Evolutionary conservation across 2,113 vertebrate genomes (phyloP).

Genomic region (Gobio gobio): DNA sequence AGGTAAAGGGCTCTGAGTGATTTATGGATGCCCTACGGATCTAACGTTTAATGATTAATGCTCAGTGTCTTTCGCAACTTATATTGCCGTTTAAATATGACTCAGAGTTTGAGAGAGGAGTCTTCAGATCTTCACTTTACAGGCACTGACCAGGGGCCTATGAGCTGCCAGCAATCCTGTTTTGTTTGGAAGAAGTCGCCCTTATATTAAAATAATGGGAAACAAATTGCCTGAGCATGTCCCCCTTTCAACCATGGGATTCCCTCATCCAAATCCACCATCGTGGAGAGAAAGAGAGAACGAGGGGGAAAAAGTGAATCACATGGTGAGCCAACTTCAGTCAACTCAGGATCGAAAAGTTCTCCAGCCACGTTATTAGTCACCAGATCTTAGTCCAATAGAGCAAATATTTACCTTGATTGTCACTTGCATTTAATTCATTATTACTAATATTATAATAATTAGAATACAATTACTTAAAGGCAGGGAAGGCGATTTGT

Average conservation of each 20-base stretch:
- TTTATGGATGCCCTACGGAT: slow-evolving; percentile 41
- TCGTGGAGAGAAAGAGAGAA: not conserved
- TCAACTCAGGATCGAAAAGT: not conserved
- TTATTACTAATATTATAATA: not conserved
- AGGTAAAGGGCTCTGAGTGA: slow-evolving; percentile 32
- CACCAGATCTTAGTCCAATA: no score
- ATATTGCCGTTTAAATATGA: slow-evolving; percentile 26
- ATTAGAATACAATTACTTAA: not conserved
- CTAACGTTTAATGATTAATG: slow-evolving; percentile 49
- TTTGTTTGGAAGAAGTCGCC: slow-evolving; percentile 68
- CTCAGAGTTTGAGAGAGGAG: not conserved
- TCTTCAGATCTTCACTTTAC: slow-evolving; percentile 53
- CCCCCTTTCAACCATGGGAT: slow-evolving; percentile 59
- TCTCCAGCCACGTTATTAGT: no score
- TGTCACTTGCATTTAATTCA: not conserved
- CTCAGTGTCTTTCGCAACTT: slow-evolving; percentile 23
- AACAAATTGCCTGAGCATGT: slow-evolving; percentile 71
- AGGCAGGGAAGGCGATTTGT: no score
- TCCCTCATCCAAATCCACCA: slow-evolving; percentile 59
- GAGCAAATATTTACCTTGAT: no score
- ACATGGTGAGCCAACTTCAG: not conserved
- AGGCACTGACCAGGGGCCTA: slow-evolving; percentile 35
- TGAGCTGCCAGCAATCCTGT: slow-evolving; percentile 60
- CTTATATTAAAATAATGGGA: slow-evolving; percentile 68
- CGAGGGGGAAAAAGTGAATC: slow-evolving; percentile 34